Evolutionary conservation across 2,797 vertebrate genomes (phyloP), one percentile per base, ranked within the genome.

Genomic region (Ctenochaetus hawaiiensis): DNA sequence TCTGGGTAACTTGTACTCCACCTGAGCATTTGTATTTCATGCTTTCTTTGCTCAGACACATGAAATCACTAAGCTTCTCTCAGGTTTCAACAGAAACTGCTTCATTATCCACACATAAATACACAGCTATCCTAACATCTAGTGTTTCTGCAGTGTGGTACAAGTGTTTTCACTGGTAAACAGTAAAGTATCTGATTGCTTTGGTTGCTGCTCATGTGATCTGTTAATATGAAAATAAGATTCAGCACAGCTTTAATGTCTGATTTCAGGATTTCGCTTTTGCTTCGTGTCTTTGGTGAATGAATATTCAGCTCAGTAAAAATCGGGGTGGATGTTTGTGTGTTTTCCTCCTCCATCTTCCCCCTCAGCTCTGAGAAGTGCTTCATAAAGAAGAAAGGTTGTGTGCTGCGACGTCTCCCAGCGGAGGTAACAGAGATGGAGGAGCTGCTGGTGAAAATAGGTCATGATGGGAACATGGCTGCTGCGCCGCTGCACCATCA

Each of bases 401-500:
- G 44, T 43, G 4, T 39, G 39, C 39, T 20, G 51, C 10, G 20
- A 23, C 51, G 2, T 13, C 12, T 18, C 47, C 61, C 12, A 17
- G n/a, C 57, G 53, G 53, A 48, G 3, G 44, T 6, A 0, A 2
- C 1, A 18, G 57, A 34, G 49, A 26, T 5, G 51, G 41, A 54
- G 43, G 41, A 75, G 73, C 73, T 62, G 65, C 53, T 62, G 65
- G 26, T 48, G 58, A 20, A 70, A 70, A 13, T 65, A 54, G 76
- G 76, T 72, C 68, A 78, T 0, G 56, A 34, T 47, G 53, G 41
- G 68, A 66, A 54, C 37, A 60, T 39, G 67, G 67, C 67, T 13
- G 75, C 66, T 8, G 56, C 2, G 65, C 51, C 37, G 73, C 65
- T 41, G 53, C 70, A 12, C 4, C 56, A 34, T 22, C 30, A 23